phyloP scores from a whole-genome alignment of 1,140 invertebrate species.

The Drosophila sp. region DNA sequence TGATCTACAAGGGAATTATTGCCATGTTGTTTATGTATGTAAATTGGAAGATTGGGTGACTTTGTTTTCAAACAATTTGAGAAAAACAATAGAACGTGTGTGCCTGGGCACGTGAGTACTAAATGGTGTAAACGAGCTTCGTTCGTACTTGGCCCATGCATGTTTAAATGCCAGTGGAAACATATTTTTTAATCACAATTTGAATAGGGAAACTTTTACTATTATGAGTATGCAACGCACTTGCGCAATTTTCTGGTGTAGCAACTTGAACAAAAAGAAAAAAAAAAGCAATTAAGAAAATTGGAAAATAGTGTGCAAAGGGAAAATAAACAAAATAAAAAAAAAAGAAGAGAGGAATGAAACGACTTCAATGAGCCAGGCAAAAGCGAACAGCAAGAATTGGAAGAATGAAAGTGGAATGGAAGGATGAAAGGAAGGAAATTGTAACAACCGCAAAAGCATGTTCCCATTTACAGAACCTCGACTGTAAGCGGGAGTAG shows the following conservation, averaged over 20 bases:
- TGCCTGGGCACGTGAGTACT: neutral
- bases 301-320: constrained; percentile 29
- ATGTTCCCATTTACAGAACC: constrained; percentile 28
- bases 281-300: constrained; percentile 59
- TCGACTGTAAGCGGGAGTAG: constrained; percentile 6
- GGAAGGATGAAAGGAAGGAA: constrained; percentile 18
- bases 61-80: too few species aligned
- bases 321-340: constrained; percentile 37
- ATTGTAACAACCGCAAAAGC: constrained; percentile 23
- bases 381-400: neutral
- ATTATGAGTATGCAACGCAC: constrained; percentile 33
- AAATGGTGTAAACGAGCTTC: neutral
- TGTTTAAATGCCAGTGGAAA: neutral
- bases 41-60: too few species aligned
- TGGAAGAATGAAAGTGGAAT: neutral
- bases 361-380: constrained; percentile 16
- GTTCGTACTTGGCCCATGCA: neutral
- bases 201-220: constrained; percentile 1
- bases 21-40: too few species aligned
- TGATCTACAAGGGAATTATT: too few species aligned
- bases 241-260: constrained; percentile 20
- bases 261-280: constrained; percentile 3
- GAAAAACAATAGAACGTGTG: neutral
- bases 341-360: neutral
- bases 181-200: constrained; percentile 12